These are phyloP conservation scores for Gallinago undulata DNA, from an alignment of 2,113 vertebrate genomes.

Conservation along the genomic window DNA sequence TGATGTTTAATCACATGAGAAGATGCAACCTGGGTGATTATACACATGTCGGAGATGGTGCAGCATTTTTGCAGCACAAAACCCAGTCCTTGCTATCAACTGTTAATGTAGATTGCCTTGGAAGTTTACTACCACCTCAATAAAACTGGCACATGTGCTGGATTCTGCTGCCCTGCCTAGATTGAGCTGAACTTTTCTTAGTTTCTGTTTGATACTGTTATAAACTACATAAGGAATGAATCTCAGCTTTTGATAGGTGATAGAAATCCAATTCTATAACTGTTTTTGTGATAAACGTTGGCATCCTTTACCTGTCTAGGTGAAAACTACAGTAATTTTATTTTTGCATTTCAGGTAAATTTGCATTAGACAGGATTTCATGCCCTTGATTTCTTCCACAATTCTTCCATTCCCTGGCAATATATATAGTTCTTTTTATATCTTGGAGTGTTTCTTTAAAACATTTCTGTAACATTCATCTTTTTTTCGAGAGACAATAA, in stretches of 20 bases:
- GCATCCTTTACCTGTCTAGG: not conserved
- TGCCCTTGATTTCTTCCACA: not conserved
- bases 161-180: not conserved
- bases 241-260: not conserved
- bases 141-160: fast-evolving
- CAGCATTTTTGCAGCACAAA: not conserved
- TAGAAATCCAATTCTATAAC: not conserved
- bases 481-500: not conserved
- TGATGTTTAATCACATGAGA: not conserved
- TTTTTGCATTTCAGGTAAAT: not conserved
- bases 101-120: not conserved
- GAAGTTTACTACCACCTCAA: not conserved
- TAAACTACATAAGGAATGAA: not conserved
- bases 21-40: not conserved
- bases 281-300: not conserved
- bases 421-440: not conserved
- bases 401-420: not conserved
- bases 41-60: not conserved
- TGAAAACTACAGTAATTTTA: not conserved
- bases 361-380: not conserved
- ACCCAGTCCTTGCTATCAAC: not conserved
- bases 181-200: not conserved
- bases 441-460: not conserved
- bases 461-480: not conserved
- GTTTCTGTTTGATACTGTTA: not conserved